Evolutionary conservation across 2,113 vertebrate genomes (phyloP).

Genomic region (Mormoops blainvillei): DNA sequence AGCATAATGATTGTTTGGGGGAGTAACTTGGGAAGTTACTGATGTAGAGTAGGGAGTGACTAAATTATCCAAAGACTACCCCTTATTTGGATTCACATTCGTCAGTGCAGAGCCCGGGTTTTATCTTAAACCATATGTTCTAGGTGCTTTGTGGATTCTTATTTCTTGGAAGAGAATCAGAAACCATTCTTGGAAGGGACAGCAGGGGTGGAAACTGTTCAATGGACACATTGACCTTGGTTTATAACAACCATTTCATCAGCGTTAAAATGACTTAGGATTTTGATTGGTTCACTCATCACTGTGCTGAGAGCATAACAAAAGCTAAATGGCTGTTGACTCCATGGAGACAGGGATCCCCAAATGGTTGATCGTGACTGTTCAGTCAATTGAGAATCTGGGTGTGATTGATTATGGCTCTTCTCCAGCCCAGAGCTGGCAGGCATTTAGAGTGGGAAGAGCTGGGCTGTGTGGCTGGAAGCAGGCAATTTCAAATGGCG

Average conservation of each 20-base stretch:
- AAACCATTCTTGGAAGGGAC: neutral
- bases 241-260: constrained; percentile 1
- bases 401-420: neutral
- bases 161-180: neutral
- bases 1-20: neutral
- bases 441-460: neutral
- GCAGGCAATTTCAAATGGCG: neutral
- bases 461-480: neutral
- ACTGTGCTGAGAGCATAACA: neutral
- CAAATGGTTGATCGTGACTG: neutral
- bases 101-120: neutral
- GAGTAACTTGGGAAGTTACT: neutral
- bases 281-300: neutral
- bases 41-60: neutral
- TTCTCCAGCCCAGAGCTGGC: neutral
- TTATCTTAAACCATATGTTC: neutral
- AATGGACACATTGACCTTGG: neutral
- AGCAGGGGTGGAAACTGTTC: neutral
- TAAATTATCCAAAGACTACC: neutral
- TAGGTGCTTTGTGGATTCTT: neutral
- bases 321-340: neutral
- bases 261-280: neutral
- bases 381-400: neutral
- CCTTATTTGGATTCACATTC: neutral
- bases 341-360: neutral